Evolutionary conservation across 2,113 vertebrate species (phyloP).

Genomic region (Glareola pratincola): DNA sequence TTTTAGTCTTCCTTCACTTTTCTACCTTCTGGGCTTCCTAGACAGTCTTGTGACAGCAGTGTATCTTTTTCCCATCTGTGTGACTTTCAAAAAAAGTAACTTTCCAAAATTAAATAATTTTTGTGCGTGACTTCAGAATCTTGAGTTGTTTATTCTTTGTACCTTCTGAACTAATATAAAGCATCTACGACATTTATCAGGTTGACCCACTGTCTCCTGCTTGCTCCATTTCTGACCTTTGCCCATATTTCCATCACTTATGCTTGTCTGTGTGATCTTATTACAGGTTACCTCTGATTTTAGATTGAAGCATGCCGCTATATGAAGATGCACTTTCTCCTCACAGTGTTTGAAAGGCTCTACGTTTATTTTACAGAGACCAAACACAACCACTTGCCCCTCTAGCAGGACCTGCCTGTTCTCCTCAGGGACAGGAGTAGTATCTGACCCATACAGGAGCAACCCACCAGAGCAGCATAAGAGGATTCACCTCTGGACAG

Average conservation of each 20-base stretch:
- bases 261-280: background rate
- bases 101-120: background rate
- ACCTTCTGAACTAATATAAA: background rate
- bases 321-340: background rate
- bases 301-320: background rate
- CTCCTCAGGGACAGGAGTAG: no score
- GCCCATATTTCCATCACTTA: background rate
- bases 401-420: background rate
- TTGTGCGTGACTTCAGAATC: background rate
- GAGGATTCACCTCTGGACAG: background rate
- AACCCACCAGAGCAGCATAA: rapidly evolving
- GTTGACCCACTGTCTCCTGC: background rate
- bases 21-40: background rate
- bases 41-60: background rate
- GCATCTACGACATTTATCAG: background rate
- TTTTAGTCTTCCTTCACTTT: background rate
- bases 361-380: background rate
- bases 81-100: background rate
- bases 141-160: background rate
- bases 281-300: background rate
- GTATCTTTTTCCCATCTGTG: background rate
- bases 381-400: background rate
- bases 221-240: background rate
- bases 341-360: background rate
- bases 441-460: rapidly evolving